Conservation (phyloP, 2,797 vertebrate genomes). For the Schizothorax lantsangensis region DNA sequence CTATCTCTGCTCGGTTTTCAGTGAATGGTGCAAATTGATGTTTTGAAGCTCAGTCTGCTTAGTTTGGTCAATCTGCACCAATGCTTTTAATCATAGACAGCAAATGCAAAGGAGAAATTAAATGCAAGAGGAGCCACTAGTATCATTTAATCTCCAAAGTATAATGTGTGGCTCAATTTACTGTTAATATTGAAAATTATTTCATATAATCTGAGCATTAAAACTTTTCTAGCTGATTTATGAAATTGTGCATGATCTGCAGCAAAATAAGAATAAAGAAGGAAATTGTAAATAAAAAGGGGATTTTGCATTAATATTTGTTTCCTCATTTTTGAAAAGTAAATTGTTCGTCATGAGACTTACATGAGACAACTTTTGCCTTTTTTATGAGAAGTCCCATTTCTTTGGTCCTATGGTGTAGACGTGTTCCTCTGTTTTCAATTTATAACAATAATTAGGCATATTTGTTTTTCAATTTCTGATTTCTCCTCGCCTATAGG, state of each 20-base stretch:
- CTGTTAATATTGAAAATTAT: neutral
- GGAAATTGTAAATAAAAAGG: neutral
- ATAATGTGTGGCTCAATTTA: neutral
- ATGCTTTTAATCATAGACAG: neutral
- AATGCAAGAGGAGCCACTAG: neutral
- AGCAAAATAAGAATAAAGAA: neutral
- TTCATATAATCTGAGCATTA: neutral
- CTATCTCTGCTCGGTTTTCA: neutral
- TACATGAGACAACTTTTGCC: no score
- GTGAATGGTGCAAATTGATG: neutral
- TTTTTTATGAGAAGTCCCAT: no score
- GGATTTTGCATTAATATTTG: neutral
- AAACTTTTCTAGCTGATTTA: neutral
- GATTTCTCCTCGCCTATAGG: no score
- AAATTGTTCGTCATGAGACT: neutral
- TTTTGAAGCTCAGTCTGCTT: neutral
- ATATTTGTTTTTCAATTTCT: no score
- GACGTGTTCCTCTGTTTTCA: no score
- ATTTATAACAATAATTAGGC: no score
- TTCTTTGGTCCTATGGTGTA: no score
- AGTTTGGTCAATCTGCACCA: neutral
- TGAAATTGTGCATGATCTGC: neutral
- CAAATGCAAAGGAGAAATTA: neutral
- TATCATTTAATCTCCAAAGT: neutral
- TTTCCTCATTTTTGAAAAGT: neutral